Percentiles rank a stretch among this genome's conserved stretches.
phyloP scores from a whole-genome alignment of 2,888 invertebrate species.

The Raillietiella orientalis region DNA sequence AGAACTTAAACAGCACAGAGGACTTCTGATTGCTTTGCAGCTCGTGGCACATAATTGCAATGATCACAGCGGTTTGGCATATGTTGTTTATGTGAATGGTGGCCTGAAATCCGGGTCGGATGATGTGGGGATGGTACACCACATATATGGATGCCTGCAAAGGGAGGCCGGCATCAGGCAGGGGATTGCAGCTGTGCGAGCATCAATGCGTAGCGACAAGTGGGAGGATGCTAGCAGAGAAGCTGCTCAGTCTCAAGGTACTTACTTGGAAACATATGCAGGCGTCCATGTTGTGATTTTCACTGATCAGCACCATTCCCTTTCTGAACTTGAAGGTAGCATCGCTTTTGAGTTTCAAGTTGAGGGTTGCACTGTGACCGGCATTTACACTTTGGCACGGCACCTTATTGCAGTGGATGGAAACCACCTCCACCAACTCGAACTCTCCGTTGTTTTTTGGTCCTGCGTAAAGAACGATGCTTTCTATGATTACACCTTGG shows the following conservation, averaged over 20 bases:
- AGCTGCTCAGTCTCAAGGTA: no score
- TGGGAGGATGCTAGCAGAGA: no score
- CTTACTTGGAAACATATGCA: constrained; percentile 20
- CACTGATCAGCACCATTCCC: constrained; percentile 46
- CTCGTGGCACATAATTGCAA: constrained; percentile 22
- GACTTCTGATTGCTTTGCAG: constrained; percentile 51
- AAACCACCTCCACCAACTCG: constrained; percentile 36
- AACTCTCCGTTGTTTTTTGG: constrained; percentile 48
- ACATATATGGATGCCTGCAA: constrained; percentile 59
- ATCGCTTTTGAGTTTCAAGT: constrained; percentile 23
- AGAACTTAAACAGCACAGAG: constrained; percentile 56
- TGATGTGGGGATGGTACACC: constrained; percentile 52
- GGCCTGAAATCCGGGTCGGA: constrained; percentile 41
- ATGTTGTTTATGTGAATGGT: constrained; percentile 88
- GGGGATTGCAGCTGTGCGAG: no score
- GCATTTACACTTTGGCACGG: constrained; percentile 59
- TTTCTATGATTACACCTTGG: constrained; percentile 55
- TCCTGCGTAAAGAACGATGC: constrained; percentile 20
- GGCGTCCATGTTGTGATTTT: constrained; percentile 15
- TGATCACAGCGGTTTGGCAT: constrained; percentile 69
- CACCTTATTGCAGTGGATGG: constrained; percentile 68
- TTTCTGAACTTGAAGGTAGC: constrained; percentile 22
- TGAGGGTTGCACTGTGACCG: constrained; percentile 60
- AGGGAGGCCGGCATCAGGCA: no score
- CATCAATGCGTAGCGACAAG: no score